Evolutionary conservation across 2,113 vertebrate species (phyloP), one percentile per base, ranked within the genome.

Genomic region (Stomatorhinus ivindoensis): DNA sequence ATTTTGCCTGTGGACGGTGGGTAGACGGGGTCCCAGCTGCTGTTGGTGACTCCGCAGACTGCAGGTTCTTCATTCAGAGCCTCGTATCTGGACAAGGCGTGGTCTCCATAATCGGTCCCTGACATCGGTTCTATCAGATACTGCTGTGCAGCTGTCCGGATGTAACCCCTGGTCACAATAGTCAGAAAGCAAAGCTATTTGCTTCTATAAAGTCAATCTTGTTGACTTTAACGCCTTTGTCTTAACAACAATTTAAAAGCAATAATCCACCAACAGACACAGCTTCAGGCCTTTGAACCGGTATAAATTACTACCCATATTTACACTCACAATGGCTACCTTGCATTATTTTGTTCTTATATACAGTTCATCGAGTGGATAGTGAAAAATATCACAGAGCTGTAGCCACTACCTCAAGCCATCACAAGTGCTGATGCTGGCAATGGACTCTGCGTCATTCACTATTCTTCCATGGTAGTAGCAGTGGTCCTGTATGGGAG

Each of bases 381-480:
- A 21, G 6, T 82, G 39, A 82, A 1, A 24, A 39, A 19, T 39
- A 42, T 84, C 19, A 46, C 19, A 44, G 44, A 3, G 1, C 24
- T 90, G 3, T n/a, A 84, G 8, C 6, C 39, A 69, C 76, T 95
- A 96, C 96, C 95, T 95, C 87, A 97, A 94, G 85, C 96, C 96
- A 46, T 95, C 93, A 89, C 96, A 97, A 0, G 95, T 96, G 92
- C 96, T 96, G 89, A 97, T 91, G 93, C 95, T 96, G 3, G 93
- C 94, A 47, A 93, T 89, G 0, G 96, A 97, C 2, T 89, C n/a
- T 0, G 88, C 94, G 88, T 96, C 95, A 0, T 95, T 93, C 86
- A 94, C 91, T 24, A 97, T 94, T 87, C 89, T 93, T 21, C 96
- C 96, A 0, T 96, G 96, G 90, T 97, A 97, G 92, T 96, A 96